Base-by-base conservation (phyloP, 2,113 vertebrate genomes). In the Psettodes erumei region DNA sequence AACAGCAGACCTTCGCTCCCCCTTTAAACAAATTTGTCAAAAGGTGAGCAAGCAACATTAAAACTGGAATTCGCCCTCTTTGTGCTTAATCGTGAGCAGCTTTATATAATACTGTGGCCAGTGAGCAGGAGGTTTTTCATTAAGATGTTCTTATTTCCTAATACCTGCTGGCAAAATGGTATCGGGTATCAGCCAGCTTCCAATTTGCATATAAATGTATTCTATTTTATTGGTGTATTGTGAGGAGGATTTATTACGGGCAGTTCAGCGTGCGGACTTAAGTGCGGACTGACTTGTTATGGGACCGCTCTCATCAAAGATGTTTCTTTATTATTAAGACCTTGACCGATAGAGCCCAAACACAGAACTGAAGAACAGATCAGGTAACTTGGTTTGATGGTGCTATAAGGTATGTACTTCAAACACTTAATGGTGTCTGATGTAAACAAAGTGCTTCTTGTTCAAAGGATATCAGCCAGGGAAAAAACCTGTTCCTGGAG, bases 191-290 rank as follows among this genome's bases (percentile, higher is more conserved):
- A n/a, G n/a, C 58, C 16, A 3, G 47, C 53, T 47, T 71, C 75
- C 53, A 61, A 85, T 89, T 88, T 89, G 85, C 86, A 88, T 90
- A 79, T 84, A 86, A 86, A 88, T 88, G 68, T 82, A 83, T 80
- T 83, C 71, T 67, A 66, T 83, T 87, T 84, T 73, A 83, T 59
- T 75, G 71, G 66, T 75, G 79, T 50, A 82, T 82, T 81, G 78
- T 86, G 81, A 47, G 73, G 40, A 77, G 82, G 78, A 82, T 88
- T 88, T 79, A 82, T 82, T 81, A 62, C 75, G 68, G 80, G 83
- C 72, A 53, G 48, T 79, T 74, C 54, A 48, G 67, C 58, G 56
- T 74, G 82, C 69, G 77, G 58, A 77, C 62, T 82, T 73, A 76
- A 85, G 85, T 68, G 77, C 58, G 72, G 59, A 71, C 81, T 47